phyloP scores from a whole-genome alignment of 2,888 invertebrate species.

The Chalcosyrphus nemorum region DNA sequence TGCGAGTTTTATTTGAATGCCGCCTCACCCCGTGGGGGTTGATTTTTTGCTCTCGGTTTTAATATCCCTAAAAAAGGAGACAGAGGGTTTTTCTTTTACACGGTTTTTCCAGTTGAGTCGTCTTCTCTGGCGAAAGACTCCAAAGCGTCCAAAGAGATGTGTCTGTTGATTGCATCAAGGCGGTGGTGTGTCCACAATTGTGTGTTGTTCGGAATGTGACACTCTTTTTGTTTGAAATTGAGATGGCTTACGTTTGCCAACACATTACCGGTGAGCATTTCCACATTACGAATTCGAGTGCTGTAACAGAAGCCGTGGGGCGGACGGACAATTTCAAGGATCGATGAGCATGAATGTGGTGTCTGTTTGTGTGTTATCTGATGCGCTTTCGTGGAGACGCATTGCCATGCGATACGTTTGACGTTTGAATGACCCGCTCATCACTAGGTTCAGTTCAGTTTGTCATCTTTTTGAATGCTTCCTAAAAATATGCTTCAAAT shows the following conservation, averaged over 20 bases:
- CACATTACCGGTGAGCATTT: constrained; percentile 22
- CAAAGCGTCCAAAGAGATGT: too few relatives aligned
- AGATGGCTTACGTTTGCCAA: constrained; percentile 11
- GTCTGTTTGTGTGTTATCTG: background rate
- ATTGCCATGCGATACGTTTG: constrained; percentile 1
- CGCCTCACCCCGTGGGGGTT: background rate
- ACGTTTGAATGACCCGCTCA: constrained; percentile 9
- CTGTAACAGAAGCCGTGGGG: constrained; percentile 12
- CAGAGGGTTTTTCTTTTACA: background rate
- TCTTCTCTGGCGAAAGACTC: background rate
- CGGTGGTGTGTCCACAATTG: background rate
- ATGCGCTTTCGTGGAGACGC: constrained; percentile 14
- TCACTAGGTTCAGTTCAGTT: too few relatives aligned
- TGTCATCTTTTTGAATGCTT: too few relatives aligned
- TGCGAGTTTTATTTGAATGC: constrained; percentile 1
- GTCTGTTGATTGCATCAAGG: background rate
- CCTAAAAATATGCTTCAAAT: too few relatives aligned
- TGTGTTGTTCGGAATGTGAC: constrained; percentile 46
- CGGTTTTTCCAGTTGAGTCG: background rate
- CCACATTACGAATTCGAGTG: background rate
- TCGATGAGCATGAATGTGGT: constrained; percentile 23
- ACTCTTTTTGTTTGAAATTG: constrained; percentile 21
- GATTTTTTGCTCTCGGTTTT: constrained; percentile 2
- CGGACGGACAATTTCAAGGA: constrained; percentile 44
- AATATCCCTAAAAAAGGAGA: background rate